Base-by-base conservation (phyloP, 2,888 invertebrate genomes). In the Drosophila eohydei region DNA sequence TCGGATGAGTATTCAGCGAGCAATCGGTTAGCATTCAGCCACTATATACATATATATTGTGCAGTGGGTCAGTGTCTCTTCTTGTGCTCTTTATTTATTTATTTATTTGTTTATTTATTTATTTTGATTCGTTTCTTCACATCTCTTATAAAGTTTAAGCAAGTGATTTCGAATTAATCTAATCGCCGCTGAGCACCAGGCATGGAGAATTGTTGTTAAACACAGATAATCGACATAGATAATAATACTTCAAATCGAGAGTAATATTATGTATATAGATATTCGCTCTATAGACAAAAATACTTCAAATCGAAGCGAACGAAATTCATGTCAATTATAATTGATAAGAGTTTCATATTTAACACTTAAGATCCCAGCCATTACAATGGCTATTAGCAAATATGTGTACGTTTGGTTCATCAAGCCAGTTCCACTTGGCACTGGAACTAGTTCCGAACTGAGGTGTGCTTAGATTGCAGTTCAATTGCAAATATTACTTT, bases 161-260 rank as follows among this genome's bases (percentile, higher is more conserved):
- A 40, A 36, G 44, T 52, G 38, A 54, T 50, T 60, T 44, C 46
- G 54, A 44, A 58, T 71, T 74, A 79, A 74, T 79, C 78, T 78
- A 78, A 78, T 78, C 77, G 44, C 46, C 5, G 14, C 36, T 8
- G 40, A 21, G 51, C 26, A 55, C 9, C 38, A 54, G 28, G 9
- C 48, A 41, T 52, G 43, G 36, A 43, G 74, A 28, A 64, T 30
- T 58, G 4, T 55, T 56, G 52, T 55, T 46, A 36, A 52, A 12
- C 54, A 59, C 52, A 64, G 63, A 58, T 78, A 74, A 78, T 78
- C 74, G 58, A 6, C 38, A 67, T 56, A 71, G 66, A 77, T 77
- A 78, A 74, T 56, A 78, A 60, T 66, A 77, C 77, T 77, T 77
- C 78, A 76, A 55, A 59, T 43, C 59, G 54, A 60, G 48, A 58